Evolutionary conservation across 2,797 vertebrate genomes (phyloP), one percentile per base, ranked within the genome.

Genomic region (Enoplosus armatus): DNA sequence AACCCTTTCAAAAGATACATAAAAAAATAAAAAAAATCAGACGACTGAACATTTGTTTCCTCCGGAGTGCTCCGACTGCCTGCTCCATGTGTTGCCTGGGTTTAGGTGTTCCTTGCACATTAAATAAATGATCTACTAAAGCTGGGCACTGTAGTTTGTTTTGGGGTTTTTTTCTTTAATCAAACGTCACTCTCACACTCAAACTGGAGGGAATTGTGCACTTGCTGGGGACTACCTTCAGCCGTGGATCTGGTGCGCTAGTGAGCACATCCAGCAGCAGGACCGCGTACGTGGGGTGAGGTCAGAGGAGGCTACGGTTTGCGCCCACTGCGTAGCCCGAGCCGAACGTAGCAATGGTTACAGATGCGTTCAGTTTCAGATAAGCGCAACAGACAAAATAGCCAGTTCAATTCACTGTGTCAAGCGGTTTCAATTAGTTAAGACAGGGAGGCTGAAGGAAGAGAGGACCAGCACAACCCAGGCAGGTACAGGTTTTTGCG

Each of bases 1-100:
- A 82, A 75, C 4, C 43, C 56, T 73, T 65, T 83, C 77, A 80
- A 82, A 80, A 75, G 51, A 71, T 41, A 73, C 45, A 77, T 31
- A 16, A 73, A 61, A 73, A 54, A 71, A 54, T 43, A 16, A 73
- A 61, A 73, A 54, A 71, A 54, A 35, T 68, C 39, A 66, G 31
- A 69, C 33, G 53, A 75, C 54, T 75, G 66, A 72, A 72, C 47
- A 60, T 72, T 55, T 62, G 72, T 69, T 53, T 72, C 65, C 78
- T 3, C 64, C 16, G 8, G 71, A 55, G 48, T 69, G 41, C 61
- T 63, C 63, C 8, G 37, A 27, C 61, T 65, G 24, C 33, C 59
- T 72, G 53, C 68, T 80, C 71, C 48, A 66, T 53, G 47, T 51
- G 54, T 24, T 31, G 12, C 22, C 12, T 4, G 20, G 58, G 56